These are phyloP conservation scores for Felis catus DNA, from an alignment of 2,113 vertebrate genomes.

Conservation along the genomic window DNA sequence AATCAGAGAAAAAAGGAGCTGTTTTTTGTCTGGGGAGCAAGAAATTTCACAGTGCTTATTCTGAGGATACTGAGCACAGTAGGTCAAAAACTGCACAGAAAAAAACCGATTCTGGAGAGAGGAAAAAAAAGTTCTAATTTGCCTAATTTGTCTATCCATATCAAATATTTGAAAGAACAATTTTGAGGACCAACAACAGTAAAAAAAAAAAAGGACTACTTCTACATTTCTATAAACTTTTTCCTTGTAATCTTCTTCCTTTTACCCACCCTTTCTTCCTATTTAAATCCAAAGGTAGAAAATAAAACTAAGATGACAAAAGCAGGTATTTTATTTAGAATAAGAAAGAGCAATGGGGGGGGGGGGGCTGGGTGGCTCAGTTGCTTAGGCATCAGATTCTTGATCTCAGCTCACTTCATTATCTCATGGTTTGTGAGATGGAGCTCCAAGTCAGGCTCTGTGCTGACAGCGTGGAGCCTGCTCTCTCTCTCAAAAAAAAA, in stretches of 20 bases:
- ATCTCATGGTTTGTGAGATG: too few species aligned
- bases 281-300: slow-evolving; percentile 25
- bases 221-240: neutral
- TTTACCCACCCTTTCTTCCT: neutral
- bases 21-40: neutral
- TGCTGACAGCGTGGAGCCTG: too few species aligned
- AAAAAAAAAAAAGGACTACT: neutral
- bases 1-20: neutral
- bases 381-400: too few species aligned
- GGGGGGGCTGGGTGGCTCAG: too few species aligned
- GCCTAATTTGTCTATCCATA: neutral
- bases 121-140: neutral
- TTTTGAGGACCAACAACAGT: neutral
- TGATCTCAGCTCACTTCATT: too few species aligned
- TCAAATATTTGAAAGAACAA: neutral
- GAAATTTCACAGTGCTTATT: neutral
- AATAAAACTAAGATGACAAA: slow-evolving; percentile 10
- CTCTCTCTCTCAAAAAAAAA: too few species aligned
- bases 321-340: neutral
- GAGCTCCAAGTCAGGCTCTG: too few species aligned
- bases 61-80: neutral
- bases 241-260: neutral
- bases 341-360: neutral
- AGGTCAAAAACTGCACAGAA: neutral
- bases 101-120: neutral